phyloP scores from a whole-genome alignment of 2,888 invertebrate species.

The Archips crataeganus region DNA sequence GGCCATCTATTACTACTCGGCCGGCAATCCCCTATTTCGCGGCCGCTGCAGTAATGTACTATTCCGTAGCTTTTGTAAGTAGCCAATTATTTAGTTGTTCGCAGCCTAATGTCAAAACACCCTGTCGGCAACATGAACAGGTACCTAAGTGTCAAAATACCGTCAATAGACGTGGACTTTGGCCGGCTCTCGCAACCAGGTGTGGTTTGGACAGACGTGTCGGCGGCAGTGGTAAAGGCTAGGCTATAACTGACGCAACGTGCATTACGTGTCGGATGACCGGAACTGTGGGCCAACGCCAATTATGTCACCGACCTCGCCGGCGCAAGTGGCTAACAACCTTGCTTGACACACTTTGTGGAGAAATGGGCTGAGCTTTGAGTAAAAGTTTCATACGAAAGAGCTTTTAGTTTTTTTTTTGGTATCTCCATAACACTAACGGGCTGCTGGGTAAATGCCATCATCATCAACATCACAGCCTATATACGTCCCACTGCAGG shows the following conservation, averaged over 20 bases:
- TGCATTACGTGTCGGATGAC: constrained; percentile 70
- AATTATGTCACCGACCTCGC: constrained; percentile 61
- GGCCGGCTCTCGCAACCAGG: constrained; percentile 1
- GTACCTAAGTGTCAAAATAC: neutral
- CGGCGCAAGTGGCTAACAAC: constrained; percentile 48
- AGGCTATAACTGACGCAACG: constrained; percentile 62
- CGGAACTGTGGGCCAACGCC: constrained; percentile 66
- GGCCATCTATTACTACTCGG: too few species aligned
- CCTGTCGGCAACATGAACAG: neutral
- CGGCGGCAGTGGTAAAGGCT: constrained; percentile 54
- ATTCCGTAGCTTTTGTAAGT: too few species aligned
- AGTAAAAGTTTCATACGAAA: neutral
- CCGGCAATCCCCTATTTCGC: too few species aligned
- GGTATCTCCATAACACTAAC: too few species aligned
- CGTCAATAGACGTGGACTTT: neutral
- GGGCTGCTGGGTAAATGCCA: too few species aligned
- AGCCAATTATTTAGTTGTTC: too few species aligned
- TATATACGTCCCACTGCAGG: too few species aligned
- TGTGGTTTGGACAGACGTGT: constrained; percentile 31
- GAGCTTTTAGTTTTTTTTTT: too few species aligned
- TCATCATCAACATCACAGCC: too few species aligned
- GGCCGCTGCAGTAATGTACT: too few species aligned
- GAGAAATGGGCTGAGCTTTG: constrained; percentile 1
- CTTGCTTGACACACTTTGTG: constrained; percentile 40
- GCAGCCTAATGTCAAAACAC: neutral